Evolutionary conservation across 2,888 invertebrate genomes (phyloP).

Genomic region (Nycteola revayana): DNA sequence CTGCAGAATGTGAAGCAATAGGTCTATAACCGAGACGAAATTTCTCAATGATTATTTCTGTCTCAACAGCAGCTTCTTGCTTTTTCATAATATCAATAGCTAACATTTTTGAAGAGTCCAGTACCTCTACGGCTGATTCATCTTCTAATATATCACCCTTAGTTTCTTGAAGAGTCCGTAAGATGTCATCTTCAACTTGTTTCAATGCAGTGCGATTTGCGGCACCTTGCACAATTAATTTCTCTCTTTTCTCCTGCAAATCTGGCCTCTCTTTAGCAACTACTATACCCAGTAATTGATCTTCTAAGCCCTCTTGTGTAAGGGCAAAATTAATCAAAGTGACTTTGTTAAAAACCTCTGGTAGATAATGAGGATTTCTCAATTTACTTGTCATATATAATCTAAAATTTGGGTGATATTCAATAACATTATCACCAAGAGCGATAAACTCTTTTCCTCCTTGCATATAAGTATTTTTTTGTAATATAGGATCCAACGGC

Average conservation of each 20-base stretch:
- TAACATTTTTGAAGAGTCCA: slow-evolving; percentile 92
- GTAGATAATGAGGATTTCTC: slow-evolving; percentile 92
- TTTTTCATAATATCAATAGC: slow-evolving; percentile 92
- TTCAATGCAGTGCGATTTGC: slow-evolving; percentile 90
- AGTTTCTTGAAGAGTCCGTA: slow-evolving; percentile 90
- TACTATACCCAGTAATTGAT: slow-evolving; percentile 91
- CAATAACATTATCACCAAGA: slow-evolving; percentile 89
- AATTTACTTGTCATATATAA: slow-evolving; percentile 92
- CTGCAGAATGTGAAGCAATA: slow-evolving; percentile 90
- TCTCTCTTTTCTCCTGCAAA: slow-evolving; percentile 90
- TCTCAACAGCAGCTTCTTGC: slow-evolving; percentile 89
- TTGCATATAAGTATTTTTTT: slow-evolving; percentile 88
- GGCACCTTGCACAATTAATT: slow-evolving; percentile 89
- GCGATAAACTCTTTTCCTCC: slow-evolving; percentile 88
- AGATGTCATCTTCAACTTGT: slow-evolving; percentile 93
- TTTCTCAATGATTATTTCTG: slow-evolving; percentile 88
- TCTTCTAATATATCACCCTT: slow-evolving; percentile 95
- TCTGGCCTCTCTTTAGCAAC: slow-evolving; percentile 93
- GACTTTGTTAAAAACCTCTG: slow-evolving; percentile 92
- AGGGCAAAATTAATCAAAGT: slow-evolving; percentile 92
- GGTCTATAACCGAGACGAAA: slow-evolving; percentile 88
- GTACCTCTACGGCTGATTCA: slow-evolving; percentile 92
- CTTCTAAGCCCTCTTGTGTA: slow-evolving; percentile 91
- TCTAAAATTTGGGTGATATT: slow-evolving; percentile 88
- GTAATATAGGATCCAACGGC: slow-evolving; percentile 88